Conservation (phyloP, 2,888 invertebrate species). For the Minunthozetes semirufus region DNA sequence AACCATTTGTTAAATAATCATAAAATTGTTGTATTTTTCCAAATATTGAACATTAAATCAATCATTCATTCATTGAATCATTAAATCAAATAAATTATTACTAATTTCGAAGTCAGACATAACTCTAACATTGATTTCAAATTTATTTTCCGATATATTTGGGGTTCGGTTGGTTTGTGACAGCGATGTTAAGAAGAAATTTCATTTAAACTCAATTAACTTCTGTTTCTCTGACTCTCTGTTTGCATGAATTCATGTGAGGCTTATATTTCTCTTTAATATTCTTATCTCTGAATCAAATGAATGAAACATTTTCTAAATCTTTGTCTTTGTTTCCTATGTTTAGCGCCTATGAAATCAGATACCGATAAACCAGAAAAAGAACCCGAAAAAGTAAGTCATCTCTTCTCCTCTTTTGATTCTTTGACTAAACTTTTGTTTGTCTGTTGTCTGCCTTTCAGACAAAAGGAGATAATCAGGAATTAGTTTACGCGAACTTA, state of each 20-base stretch:
- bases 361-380: constrained; percentile 27
- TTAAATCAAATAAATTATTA: constrained; percentile 17
- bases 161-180: neutral
- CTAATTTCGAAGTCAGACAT: neutral
- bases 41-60: too few species aligned
- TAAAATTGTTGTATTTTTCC: neutral
- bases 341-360: constrained; percentile 25
- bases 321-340: neutral
- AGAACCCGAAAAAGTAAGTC: constrained; percentile 27
- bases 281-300: neutral
- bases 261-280: neutral
- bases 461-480: constrained; percentile 27
- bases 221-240: neutral
- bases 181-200: constrained; percentile 22
- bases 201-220: neutral
- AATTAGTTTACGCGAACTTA: constrained; percentile 36
- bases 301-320: neutral
- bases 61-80: too few species aligned
- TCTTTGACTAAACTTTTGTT: neutral
- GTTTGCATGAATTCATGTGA: constrained; percentile 7
- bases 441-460: neutral
- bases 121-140: neutral
- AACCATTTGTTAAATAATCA: constrained; percentile 6
- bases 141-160: neutral
- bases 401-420: neutral